Evolutionary conservation across 2,113 vertebrate genomes (phyloP).

Genomic region (Drymodes brunneopygia): DNA sequence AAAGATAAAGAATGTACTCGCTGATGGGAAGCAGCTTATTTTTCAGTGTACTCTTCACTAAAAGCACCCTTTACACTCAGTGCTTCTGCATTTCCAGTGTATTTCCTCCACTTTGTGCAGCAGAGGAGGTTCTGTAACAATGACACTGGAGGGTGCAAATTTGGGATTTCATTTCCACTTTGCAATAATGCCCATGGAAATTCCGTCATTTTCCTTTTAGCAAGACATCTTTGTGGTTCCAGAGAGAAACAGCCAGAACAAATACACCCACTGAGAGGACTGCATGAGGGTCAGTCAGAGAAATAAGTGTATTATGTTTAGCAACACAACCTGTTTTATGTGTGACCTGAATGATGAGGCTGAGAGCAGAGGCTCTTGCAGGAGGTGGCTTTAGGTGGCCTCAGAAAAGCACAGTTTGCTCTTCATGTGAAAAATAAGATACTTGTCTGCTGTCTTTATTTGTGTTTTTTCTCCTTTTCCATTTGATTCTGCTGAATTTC

Average conservation of each 20-base stretch:
- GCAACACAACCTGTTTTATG: background rate
- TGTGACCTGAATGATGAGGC: background rate
- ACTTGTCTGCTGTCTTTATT: background rate
- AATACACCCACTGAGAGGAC: background rate
- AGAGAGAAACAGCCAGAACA: background rate
- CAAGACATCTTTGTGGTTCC: background rate
- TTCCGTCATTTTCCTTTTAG: background rate
- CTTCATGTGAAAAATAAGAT: background rate
- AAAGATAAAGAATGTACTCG: constrained; percentile 11
- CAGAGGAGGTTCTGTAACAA: background rate
- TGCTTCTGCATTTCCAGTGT: background rate
- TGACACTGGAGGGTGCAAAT: background rate
- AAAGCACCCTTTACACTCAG: background rate
- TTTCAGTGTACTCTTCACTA: background rate
- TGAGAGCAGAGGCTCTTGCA: background rate
- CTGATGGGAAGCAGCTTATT: constrained; percentile 45
- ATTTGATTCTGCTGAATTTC: background rate
- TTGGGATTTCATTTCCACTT: background rate
- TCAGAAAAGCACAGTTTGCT: background rate
- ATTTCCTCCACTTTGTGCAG: background rate
- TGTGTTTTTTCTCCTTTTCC: background rate
- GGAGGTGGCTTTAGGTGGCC: background rate
- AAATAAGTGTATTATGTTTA: background rate
- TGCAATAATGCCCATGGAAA: background rate
- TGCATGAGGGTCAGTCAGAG: background rate